Conservation (phyloP, 2,797 vertebrate species). For the Kryptopterus vitreolus region DNA sequence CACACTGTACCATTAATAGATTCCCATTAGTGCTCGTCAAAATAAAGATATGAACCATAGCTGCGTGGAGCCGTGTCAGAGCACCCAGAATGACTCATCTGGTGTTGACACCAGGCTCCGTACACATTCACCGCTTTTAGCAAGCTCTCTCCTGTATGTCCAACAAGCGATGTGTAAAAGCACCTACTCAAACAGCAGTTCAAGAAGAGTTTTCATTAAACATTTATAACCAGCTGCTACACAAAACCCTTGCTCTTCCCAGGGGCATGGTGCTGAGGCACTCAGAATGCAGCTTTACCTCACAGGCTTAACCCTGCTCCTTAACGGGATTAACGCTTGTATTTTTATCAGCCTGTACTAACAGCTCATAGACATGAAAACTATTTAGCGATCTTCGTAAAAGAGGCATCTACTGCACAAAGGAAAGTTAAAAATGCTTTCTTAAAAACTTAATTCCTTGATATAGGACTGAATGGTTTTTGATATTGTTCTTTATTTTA, state of each 20-base stretch:
- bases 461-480: background rate
- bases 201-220: conserved; percentile 48
- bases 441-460: background rate
- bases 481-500: background rate
- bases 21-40: background rate
- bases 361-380: background rate
- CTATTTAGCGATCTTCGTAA: background rate
- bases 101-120: background rate
- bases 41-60: background rate
- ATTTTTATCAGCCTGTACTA: conserved; percentile 18
- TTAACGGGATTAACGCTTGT: conserved; percentile 18
- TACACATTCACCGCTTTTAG: conserved; percentile 15
- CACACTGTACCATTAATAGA: background rate
- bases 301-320: background rate
- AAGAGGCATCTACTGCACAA: background rate
- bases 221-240: conserved; percentile 46
- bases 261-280: conserved; percentile 11
- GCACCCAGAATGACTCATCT: conserved; percentile 14
- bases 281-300: conserved; percentile 14
- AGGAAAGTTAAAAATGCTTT: background rate
- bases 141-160: background rate
- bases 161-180: conserved; percentile 32
- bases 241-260: conserved; percentile 30
- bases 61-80: background rate
- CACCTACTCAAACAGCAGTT: conserved; percentile 45